Conservation (phyloP, 2,888 invertebrate species). For the Cylindroiulus punctatus region DNA sequence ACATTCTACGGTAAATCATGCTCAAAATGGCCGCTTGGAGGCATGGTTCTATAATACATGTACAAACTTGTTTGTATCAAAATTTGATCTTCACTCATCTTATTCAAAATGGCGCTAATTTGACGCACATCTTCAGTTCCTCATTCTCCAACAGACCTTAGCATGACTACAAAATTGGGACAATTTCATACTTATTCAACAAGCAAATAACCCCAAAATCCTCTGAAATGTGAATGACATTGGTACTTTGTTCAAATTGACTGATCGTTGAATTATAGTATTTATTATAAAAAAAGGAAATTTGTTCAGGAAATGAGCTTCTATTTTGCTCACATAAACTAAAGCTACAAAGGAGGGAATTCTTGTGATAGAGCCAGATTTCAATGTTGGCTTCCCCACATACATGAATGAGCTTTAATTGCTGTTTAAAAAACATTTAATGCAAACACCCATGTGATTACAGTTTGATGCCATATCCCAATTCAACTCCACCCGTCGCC, state of each 20-base stretch:
- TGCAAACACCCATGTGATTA: too few relatives aligned
- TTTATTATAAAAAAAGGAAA: not conserved
- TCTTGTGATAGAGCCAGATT: not conserved
- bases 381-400: not conserved
- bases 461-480: slow-evolving; percentile 53
- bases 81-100: not conserved
- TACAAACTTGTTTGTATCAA: too few relatives aligned
- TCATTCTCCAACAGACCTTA: not conserved
- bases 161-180: not conserved
- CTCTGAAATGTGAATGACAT: not conserved
- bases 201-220: not conserved
- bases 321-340: not conserved
- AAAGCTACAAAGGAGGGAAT: not conserved
- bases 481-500: slow-evolving; percentile 53
- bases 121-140: not conserved
- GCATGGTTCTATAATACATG: not conserved
- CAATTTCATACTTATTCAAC: not conserved
- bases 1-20: too few relatives aligned
- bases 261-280: not conserved
- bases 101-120: not conserved
- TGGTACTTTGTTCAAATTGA: not conserved
- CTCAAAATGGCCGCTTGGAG: not conserved
- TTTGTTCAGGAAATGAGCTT: not conserved
- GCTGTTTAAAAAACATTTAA: too few relatives aligned
- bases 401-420: too few relatives aligned